Conservation (phyloP, 1,140 invertebrate genomes). For the Homalodisca vitripennis region DNA sequence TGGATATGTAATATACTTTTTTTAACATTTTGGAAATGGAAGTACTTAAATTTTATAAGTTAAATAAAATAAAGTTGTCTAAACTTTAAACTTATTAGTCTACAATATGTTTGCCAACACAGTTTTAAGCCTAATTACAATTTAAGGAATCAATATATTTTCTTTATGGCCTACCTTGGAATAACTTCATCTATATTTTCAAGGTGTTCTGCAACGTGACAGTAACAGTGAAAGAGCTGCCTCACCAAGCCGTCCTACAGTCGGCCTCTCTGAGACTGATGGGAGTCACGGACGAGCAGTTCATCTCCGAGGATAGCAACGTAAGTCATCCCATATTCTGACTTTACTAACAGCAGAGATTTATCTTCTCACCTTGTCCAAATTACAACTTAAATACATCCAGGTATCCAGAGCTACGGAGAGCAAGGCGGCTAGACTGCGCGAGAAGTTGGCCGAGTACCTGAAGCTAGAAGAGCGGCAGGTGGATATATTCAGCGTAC, state of each 20-base stretch:
- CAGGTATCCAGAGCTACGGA: conserved; percentile 47
- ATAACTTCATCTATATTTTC: too few species aligned
- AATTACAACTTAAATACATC: background rate
- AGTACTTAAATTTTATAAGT: too few species aligned
- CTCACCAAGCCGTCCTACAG: conserved; percentile 91
- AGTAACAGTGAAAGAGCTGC: conserved; percentile 88
- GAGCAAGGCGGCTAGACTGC: conserved; percentile 78
- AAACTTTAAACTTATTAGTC: too few species aligned
- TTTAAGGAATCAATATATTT: too few species aligned
- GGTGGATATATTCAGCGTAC: conserved; percentile 94
- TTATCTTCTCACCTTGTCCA: background rate
- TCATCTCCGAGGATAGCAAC: conserved; percentile 91
- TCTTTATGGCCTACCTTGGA: too few species aligned
- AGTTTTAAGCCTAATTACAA: too few species aligned
- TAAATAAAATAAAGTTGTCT: too few species aligned
- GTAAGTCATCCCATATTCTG: background rate
- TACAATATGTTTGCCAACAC: too few species aligned
- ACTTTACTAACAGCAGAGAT: background rate
- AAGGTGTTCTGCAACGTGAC: conserved; percentile 66
- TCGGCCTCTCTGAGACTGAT: conserved; percentile 90
- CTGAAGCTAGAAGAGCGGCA: conserved; percentile 80
- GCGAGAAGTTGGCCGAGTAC: conserved; percentile 52
- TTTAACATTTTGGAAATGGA: too few species aligned
- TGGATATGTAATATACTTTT: too few species aligned
- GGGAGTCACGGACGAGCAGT: conserved; percentile 94